Evolutionary conservation across 2,797 vertebrate genomes (phyloP).

Genomic region (Acanthiza pusilla): DNA sequence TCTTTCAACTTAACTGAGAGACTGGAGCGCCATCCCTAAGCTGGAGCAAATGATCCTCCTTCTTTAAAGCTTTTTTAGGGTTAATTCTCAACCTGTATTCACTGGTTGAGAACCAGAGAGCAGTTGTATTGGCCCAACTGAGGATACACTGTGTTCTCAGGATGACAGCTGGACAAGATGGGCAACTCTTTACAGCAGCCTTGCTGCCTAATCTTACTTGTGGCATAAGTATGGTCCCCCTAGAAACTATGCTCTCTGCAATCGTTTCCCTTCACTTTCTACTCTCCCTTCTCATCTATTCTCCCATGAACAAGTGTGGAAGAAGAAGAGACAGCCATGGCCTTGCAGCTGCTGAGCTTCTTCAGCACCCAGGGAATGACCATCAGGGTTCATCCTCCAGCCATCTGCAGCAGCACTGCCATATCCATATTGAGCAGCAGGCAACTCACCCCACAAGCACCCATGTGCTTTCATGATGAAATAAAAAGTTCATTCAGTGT

Average conservation of each 20-base stretch:
- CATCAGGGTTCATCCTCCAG: background rate
- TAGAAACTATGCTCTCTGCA: background rate
- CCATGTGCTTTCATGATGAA: background rate
- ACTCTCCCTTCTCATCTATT: background rate
- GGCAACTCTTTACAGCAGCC: background rate
- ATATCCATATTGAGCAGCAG: background rate
- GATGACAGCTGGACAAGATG: background rate
- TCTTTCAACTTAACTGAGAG: background rate
- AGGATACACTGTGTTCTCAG: background rate
- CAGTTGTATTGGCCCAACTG: background rate
- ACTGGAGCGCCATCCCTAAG: background rate
- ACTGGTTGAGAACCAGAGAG: background rate
- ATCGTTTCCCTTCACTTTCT: background rate
- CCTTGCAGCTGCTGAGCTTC: background rate
- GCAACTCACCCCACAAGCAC: background rate
- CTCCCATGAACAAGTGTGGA: background rate
- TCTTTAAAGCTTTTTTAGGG: background rate
- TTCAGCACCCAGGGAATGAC: background rate
- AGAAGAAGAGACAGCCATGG: background rate
- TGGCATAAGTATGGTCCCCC: accelerated
- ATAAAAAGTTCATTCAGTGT: background rate
- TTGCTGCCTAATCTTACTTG: background rate
- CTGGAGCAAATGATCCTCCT: background rate
- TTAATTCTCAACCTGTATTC: background rate
- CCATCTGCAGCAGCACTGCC: background rate